Evolutionary conservation across 1,140 invertebrate species (phyloP).

Genomic region (Theocolax elegans): DNA sequence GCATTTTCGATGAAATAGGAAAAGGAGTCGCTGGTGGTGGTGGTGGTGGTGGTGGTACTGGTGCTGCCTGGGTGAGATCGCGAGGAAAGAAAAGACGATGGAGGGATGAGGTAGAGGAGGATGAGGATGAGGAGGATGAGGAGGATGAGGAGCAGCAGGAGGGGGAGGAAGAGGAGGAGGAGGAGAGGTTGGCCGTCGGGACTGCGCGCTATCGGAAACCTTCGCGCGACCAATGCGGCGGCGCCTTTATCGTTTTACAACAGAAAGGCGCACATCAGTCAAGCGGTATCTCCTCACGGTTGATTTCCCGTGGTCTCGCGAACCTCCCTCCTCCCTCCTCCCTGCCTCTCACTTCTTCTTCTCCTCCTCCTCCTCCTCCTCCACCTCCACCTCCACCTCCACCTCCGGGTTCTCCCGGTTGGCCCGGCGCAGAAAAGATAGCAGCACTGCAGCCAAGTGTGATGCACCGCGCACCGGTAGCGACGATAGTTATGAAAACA

Average conservation of each 20-base stretch:
- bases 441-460: slow-evolving; percentile 36
- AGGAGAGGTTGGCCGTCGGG: slow-evolving; percentile 35
- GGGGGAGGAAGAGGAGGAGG: slow-evolving; percentile 36
- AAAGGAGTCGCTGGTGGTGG: neutral
- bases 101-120: neutral
- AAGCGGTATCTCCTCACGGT: slow-evolving; percentile 69
- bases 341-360: slow-evolving; percentile 38
- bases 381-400: slow-evolving; percentile 33
- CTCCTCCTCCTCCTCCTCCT: slow-evolving; percentile 24
- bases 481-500: slow-evolving; percentile 65
- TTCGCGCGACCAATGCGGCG: slow-evolving; percentile 65
- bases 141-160: slow-evolving; percentile 12
- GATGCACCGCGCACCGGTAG: slow-evolving; percentile 48
- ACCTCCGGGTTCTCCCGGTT: neutral
- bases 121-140: neutral
- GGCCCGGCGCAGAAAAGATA: slow-evolving; percentile 51
- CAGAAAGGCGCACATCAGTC: slow-evolving; percentile 70
- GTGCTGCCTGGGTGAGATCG: no score
- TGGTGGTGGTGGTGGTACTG: neutral
- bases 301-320: slow-evolving; percentile 67
- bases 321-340: slow-evolving; percentile 34
- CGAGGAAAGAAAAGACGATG: neutral
- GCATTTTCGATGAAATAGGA: neutral
- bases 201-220: slow-evolving; percentile 64
- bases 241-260: slow-evolving; percentile 69